Percentiles rank a stretch among this genome's conserved stretches.
Conservation (phyloP, 2,797 vertebrate genomes). For the Euphonia xanthogaster region DNA sequence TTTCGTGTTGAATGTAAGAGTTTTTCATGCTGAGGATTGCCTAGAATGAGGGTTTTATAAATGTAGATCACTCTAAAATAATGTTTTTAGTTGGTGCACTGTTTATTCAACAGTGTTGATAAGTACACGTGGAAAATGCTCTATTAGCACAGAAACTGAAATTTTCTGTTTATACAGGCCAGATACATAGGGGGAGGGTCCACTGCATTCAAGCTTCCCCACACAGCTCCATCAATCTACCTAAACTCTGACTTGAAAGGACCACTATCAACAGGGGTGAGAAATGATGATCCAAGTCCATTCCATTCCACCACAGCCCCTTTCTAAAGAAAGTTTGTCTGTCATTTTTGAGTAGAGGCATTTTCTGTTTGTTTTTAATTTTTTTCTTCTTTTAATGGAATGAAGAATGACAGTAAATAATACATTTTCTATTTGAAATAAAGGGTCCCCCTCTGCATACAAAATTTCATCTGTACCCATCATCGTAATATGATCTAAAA, state of each 20-base stretch:
- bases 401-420: neutral
- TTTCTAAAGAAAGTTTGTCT: neutral
- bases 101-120: neutral
- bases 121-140: neutral
- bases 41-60: neutral
- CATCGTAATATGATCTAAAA: neutral
- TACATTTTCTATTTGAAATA: neutral
- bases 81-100: neutral
- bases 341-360: neutral
- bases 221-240: slow-evolving; percentile 81
- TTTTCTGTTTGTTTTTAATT: neutral
- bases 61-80: neutral
- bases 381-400: neutral
- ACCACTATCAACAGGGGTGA: slow-evolving; percentile 83
- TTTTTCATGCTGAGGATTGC: neutral
- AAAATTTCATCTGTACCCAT: neutral
- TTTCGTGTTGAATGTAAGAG: neutral
- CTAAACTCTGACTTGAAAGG: slow-evolving; percentile 85
- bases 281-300: slow-evolving; percentile 69
- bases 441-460: neutral
- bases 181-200: slow-evolving; percentile 82
- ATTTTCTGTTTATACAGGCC: slow-evolving; percentile 76
- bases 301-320: slow-evolving; percentile 65
- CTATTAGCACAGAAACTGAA: slow-evolving; percentile 63
- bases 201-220: slow-evolving; percentile 81